Evolutionary conservation across 2,888 invertebrate genomes (phyloP), one percentile per base, ranked within the genome.

Genomic region (Peribatodes rhomboidaria): DNA sequence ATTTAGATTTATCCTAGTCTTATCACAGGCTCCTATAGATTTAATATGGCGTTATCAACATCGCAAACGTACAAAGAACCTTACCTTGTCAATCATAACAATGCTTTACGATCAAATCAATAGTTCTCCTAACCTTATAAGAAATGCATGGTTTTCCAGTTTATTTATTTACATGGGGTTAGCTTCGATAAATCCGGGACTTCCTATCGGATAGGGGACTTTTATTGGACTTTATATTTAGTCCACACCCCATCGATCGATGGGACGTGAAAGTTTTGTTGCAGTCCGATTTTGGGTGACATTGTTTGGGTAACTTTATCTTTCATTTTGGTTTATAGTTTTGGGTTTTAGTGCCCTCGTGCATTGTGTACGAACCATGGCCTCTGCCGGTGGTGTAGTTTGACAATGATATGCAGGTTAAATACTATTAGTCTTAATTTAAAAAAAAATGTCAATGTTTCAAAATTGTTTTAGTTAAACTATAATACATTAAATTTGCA

Each of bases 141-240:
- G 87, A 87, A 90, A 92, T 92, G 92, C 89, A 93, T 89, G 88
- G 81, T 78, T 80, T 79, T 83, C 80, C 84, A 85, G 80, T 89
- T 93, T 93, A 92, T 92, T 92, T 92, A 92, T 93, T 92, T 90
- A 93, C 86, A 89, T 87, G 89, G 92, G 91, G 91, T 90, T 88
- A 89, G 87, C 47, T 79, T 80, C 92, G 90, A 92, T 92, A 92
- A 93, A 92, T 93, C 92, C 89, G 85, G 82, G 90, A 84, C 86
- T 89, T 84, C 79, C 83, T 84, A 87, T 89, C 82, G 83, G 77
- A 77, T 82, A 87, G 90, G 81, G 91, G 89, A 90, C 86, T 90
- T 92, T 91, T 91, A 92, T 92, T 90, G 91, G 87, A 91, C 88
- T 88, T 88, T 90, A 90, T 89, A 91, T 92, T 90, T 86, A 85